These are phyloP conservation scores for Crocuta crocuta DNA, from an alignment of 2,113 vertebrate species.

Conservation along the genomic window DNA sequence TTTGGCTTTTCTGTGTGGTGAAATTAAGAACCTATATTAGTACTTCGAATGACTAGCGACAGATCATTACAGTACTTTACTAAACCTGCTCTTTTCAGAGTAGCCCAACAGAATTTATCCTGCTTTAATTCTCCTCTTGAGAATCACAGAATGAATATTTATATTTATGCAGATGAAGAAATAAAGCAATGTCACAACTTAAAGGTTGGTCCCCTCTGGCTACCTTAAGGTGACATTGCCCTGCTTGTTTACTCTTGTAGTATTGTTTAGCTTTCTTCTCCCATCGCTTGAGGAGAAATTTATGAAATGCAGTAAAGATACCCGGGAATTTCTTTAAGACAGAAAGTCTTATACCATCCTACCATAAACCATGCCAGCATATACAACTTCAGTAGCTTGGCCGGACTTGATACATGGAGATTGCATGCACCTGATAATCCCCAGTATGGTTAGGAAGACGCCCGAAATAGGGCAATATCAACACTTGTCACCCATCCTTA, in stretches of 20 bases:
- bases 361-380: not conserved
- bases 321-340: not conserved
- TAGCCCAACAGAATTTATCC: not conserved
- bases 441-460: not conserved
- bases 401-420: not conserved
- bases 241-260: not conserved
- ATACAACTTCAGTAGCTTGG: not conserved
- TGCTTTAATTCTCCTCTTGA: not conserved
- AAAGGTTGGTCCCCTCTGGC: not conserved
- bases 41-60: not conserved
- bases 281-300: not conserved
- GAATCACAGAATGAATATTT: not conserved
- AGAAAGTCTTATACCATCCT: not conserved
- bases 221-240: not conserved
- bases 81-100: not conserved
- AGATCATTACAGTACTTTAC: constrained; percentile 5
- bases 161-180: not conserved
- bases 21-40: constrained; percentile 68
- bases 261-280: not conserved
- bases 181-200: not conserved
- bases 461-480: not conserved
- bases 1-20: constrained; percentile 90
- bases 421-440: not conserved
- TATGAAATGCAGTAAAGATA: not conserved
- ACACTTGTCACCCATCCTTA: not conserved